Conservation (phyloP, 2,113 vertebrate species). For the Calyptommatus sinebrachiatus region DNA sequence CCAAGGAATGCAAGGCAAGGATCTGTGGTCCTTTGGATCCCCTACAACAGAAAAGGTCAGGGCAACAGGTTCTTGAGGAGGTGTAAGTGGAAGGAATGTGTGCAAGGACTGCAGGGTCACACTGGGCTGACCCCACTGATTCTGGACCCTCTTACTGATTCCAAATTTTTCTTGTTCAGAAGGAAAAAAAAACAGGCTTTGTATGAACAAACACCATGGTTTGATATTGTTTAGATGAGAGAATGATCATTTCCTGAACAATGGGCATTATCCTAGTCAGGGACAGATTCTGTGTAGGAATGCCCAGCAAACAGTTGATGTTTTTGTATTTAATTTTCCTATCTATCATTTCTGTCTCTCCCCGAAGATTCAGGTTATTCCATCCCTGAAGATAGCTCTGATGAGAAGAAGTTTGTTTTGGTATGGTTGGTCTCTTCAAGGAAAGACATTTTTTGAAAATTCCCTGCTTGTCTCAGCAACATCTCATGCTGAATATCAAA, state of each 20-base stretch:
- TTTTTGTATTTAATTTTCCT: conserved; percentile 27
- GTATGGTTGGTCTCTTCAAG: background rate
- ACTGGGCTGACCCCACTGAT: conserved; percentile 10
- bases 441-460: background rate
- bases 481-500: conserved; percentile 10
- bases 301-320: background rate
- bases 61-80: background rate
- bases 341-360: background rate
- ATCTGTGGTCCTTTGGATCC: too few relatives aligned
- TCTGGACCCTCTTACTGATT: conserved; percentile 33
- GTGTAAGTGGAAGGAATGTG: background rate
- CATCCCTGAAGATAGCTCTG: background rate
- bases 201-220: background rate
- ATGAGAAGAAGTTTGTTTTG: background rate
- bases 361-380: background rate
- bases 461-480: background rate
- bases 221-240: too few relatives aligned
- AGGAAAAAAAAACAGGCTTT: background rate
- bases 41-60: too few relatives aligned
- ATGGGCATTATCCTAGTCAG: background rate
- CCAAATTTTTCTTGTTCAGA: conserved; percentile 5
- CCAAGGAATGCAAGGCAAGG: background rate
- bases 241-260: accelerated
- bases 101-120: background rate
- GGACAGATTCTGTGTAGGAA: background rate